Conservation (phyloP, 2,113 vertebrate genomes). For the Scomber japonicus region DNA sequence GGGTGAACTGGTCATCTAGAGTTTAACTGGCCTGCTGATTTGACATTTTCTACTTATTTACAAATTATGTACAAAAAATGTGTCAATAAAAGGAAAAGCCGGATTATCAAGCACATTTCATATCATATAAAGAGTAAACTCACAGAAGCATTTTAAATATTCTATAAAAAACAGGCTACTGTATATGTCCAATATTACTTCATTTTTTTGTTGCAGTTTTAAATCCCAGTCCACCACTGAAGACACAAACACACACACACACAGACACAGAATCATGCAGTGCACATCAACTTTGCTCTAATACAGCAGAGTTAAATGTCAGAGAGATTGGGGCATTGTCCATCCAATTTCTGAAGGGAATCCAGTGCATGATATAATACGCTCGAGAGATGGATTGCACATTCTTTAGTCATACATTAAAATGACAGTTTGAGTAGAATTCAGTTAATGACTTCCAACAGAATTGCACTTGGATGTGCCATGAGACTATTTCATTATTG, state of each 20-base stretch:
- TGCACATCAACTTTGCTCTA: conserved; percentile 58
- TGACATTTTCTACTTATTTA: not conserved
- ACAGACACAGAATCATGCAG: conserved; percentile 57
- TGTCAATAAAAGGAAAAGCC: too few species aligned
- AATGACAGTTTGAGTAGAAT: conserved; percentile 6
- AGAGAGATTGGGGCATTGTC: conserved; percentile 66
- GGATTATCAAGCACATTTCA: not conserved
- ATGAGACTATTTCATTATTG: not conserved
- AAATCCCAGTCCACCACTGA: conserved; percentile 21
- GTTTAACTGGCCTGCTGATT: too few species aligned
- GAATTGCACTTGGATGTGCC: not conserved
- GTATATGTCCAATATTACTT: not conserved
- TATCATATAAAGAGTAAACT: not conserved
- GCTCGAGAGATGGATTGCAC: not conserved
- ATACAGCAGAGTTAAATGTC: conserved; percentile 44
- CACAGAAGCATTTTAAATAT: not conserved
- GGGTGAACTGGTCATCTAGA: conserved; percentile 45
- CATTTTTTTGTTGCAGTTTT: not conserved
- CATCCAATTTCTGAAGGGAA: conserved; percentile 62
- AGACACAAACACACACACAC: not conserved
- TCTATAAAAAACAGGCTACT: not conserved
- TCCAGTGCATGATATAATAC: conserved; percentile 16
- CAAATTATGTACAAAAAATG: too few species aligned
- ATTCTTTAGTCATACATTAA: not conserved
- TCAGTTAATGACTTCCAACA: not conserved